Base-by-base conservation (phyloP, 2,113 vertebrate species). In the Boulengeromyrus knoepffleri region DNA sequence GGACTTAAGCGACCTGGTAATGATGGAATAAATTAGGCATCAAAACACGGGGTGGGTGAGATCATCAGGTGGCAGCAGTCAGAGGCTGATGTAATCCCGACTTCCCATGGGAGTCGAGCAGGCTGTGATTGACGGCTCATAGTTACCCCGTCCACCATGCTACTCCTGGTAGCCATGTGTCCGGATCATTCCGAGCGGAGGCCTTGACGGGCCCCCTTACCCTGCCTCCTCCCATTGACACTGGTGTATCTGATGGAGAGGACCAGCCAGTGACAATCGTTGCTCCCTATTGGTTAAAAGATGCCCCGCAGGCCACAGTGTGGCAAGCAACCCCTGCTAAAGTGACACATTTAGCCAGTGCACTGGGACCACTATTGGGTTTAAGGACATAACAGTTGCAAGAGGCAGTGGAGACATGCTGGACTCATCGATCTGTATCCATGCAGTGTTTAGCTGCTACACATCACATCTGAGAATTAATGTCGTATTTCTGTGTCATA, bases 291-390 rank as follows among this genome's bases (percentile, higher is more conserved):
- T 96, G 93, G 94, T 97, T 96, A 95, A 90, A 92, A 27, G 93
- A 96, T 97, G 97, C 96, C 97, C 97, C 96, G 94, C 95, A 74
- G 56, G 91, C 90, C 93, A 49, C 91, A 91, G 93, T 89, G 93
- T 88, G 49, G 74, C n/a, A 91, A 91, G 92, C 90, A 94, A 66
- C 45, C 95, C 93, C 94, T 94, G 95, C 94, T 95, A 94, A 95
- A 95, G 95, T 88, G 91, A 93, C 94, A 94, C 93, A 13, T 6
- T 3, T 94, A 94, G 92, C 92, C 92, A 93, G 92, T 93, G 93
- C 93, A 92, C 87, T 46, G 94, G 90, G 92, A 91, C 92, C 92
- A 91, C 93, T 94, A 91, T 93, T 94, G 92, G 94, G 36, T 80
- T 42, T 80, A 42, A 80, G 39, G n/a, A 42, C 19, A 42, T 80